phyloP scores from a whole-genome alignment of 2,888 invertebrate species.

The Hanleya hanleyi region DNA sequence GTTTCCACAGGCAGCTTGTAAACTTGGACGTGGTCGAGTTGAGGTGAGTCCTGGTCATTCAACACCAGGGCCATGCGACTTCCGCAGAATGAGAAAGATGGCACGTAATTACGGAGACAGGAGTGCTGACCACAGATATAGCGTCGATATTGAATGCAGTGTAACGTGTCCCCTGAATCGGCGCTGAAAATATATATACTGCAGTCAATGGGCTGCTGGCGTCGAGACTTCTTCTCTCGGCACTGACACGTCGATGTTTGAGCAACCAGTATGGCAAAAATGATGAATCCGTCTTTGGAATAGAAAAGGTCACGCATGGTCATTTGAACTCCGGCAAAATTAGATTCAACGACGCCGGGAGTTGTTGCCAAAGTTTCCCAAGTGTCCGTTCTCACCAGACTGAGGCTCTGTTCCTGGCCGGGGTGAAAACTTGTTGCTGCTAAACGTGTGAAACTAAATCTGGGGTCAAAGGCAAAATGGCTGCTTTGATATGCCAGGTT shows the following conservation, averaged over 20 bases:
- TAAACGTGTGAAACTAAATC: conserved; percentile 64
- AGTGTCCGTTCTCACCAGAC: conserved; percentile 56
- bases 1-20: conserved; percentile 63
- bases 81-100: conserved; percentile 69
- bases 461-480: conserved; percentile 71
- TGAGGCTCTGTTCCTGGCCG: conserved; percentile 66
- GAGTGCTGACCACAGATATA: conserved; percentile 69
- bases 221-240: conserved; percentile 65
- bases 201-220: conserved; percentile 65
- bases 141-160: conserved; percentile 71
- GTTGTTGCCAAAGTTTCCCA: conserved; percentile 67
- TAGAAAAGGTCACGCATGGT: conserved; percentile 65
- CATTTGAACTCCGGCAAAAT: conserved; percentile 57
- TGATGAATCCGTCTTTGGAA: conserved; percentile 67
- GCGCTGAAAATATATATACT: conserved; percentile 69
- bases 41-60: conserved; percentile 60
- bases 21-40: conserved; percentile 67
- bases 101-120: conserved; percentile 71
- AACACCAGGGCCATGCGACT: conserved; percentile 70
- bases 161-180: conserved; percentile 66
- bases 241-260: conserved; percentile 64
- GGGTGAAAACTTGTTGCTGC: conserved; percentile 69
- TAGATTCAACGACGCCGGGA: conserved; percentile 60
- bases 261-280: conserved; percentile 67
- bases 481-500: conserved; percentile 57